phyloP scores from a whole-genome alignment of 2,888 invertebrate species.

The Amblyteles armatorius region DNA sequence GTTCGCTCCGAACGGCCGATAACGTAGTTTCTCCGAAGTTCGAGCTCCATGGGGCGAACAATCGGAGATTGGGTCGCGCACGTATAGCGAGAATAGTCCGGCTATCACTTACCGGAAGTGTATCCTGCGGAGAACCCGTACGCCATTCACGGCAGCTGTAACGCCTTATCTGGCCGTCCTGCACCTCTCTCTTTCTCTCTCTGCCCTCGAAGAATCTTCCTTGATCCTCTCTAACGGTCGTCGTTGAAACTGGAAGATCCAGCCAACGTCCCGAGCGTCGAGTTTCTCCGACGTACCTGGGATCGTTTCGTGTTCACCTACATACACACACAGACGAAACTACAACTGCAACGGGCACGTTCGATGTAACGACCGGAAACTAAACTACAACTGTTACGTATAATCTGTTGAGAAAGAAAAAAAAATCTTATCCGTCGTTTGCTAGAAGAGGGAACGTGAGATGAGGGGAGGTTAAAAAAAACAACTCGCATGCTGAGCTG shows the following conservation, averaged over 20 bases:
- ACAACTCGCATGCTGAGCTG: background rate
- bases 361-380: background rate
- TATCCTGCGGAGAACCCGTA: slow-evolving; percentile 15
- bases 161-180: slow-evolving; percentile 37
- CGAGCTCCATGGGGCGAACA: background rate
- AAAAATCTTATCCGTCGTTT: background rate
- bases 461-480: background rate
- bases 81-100: slow-evolving; percentile 24
- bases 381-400: slow-evolving; percentile 11
- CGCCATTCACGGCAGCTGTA: slow-evolving; percentile 34
- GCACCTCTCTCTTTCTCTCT: background rate
- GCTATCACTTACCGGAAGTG: slow-evolving; percentile 49
- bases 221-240: slow-evolving; percentile 31
- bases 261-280: background rate
- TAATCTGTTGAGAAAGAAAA: background rate
- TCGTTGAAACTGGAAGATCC: slow-evolving; percentile 30
- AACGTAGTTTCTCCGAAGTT: background rate
- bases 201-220: slow-evolving; percentile 23
- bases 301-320: background rate
- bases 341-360: slow-evolving; percentile 6
- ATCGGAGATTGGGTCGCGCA: background rate
- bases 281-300: background rate
- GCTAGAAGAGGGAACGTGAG: background rate
- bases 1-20: background rate
- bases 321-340: slow-evolving; percentile 14